phyloP scores from a whole-genome alignment of 2,888 invertebrate species.

The Campoplex nolae region DNA sequence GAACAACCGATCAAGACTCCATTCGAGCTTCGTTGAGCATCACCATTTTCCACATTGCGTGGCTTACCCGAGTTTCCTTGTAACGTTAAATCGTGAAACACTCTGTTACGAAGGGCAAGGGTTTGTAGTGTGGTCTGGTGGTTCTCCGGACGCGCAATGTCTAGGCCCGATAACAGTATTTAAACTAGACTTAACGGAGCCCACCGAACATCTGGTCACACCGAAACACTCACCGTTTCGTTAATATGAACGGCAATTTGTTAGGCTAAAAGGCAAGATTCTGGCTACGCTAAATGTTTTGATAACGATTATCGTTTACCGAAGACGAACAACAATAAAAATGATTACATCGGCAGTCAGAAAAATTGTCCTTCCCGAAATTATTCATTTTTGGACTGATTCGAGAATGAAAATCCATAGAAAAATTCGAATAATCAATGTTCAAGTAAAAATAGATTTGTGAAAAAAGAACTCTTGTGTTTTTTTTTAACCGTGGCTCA shows the following conservation, averaged over 20 bases:
- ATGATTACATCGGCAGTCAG: not conserved
- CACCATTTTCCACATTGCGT: conserved; percentile 51
- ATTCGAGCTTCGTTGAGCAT: conserved; percentile 21
- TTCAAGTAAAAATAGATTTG: too few relatives aligned
- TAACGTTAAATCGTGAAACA: conserved; percentile 75
- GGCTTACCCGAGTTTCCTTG: conserved; percentile 49
- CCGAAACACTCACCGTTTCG: conserved; percentile 52
- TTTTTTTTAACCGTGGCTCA: too few relatives aligned
- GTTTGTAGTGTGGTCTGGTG: conserved; percentile 69
- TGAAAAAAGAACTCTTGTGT: too few relatives aligned
- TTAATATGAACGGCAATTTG: conserved; percentile 62
- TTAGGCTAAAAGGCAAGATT: conserved; percentile 31
- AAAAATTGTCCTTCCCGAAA: too few relatives aligned
- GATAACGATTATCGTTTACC: conserved; percentile 4
- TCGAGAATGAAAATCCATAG: too few relatives aligned
- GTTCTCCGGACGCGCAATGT: conserved; percentile 64
- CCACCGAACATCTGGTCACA: conserved; percentile 68
- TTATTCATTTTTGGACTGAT: too few relatives aligned
- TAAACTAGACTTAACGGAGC: conserved; percentile 73
- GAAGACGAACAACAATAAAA: not conserved
- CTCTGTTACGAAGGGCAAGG: conserved; percentile 61
- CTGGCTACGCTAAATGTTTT: conserved; percentile 30
- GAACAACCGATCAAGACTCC: not conserved
- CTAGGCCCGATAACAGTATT: conserved; percentile 76
- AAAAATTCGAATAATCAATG: too few relatives aligned